These are phyloP conservation scores for Ormia ochracea DNA, from an alignment of 2,888 invertebrate genomes.

Conservation along the genomic window DNA sequence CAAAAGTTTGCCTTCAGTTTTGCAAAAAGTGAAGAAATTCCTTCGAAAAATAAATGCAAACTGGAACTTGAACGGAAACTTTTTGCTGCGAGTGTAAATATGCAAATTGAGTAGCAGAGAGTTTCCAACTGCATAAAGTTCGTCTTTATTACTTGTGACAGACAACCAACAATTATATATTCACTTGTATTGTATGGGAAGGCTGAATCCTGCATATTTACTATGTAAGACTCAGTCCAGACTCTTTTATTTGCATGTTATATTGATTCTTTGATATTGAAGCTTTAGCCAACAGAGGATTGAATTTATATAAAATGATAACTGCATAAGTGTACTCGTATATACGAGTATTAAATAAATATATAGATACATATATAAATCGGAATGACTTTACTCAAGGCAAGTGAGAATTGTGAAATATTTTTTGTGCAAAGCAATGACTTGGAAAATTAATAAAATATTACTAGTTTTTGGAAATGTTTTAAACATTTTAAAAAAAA, in stretches of 20 bases:
- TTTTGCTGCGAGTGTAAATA: too few relatives aligned
- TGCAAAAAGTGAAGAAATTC: too few relatives aligned
- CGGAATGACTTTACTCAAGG: not conserved
- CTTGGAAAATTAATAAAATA: not conserved
- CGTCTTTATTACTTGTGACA: slow-evolving; percentile 35
- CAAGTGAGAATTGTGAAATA: not conserved
- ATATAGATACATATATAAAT: not conserved
- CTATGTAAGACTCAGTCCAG: slow-evolving; percentile 37
- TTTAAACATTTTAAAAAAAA: too few relatives aligned
- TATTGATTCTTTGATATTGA: slow-evolving; percentile 57
- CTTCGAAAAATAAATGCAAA: too few relatives aligned
- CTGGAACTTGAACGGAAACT: too few relatives aligned
- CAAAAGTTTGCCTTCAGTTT: too few relatives aligned
- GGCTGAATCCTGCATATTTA: slow-evolving; percentile 21
- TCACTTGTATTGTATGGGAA: not conserved
- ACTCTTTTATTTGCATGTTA: slow-evolving; percentile 47
- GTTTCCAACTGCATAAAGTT: slow-evolving; percentile 29
- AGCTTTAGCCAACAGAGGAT: not conserved
- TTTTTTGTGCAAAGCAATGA: not conserved
- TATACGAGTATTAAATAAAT: not conserved
- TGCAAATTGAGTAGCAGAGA: slow-evolving; percentile 43
- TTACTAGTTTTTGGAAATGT: too few relatives aligned
- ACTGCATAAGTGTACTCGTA: not conserved
- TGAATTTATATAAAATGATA: slow-evolving; percentile 26
- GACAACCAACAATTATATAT: not conserved